Evolutionary conservation across 2,113 vertebrate genomes (phyloP).

Genomic region (Leucosticte australis): DNA sequence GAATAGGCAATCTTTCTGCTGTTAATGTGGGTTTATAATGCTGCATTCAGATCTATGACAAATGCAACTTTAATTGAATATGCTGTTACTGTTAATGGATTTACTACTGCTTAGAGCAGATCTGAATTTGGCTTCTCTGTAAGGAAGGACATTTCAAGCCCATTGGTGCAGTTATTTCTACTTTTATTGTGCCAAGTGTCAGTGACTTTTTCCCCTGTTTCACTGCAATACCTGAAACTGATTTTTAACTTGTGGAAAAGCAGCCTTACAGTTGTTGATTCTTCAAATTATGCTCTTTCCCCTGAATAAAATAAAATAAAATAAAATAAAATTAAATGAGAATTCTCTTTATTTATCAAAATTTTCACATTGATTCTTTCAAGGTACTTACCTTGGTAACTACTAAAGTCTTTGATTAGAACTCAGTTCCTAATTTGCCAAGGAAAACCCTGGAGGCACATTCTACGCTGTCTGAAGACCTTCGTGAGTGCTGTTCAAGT

Average conservation of each 20-base stretch:
- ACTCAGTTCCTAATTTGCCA: not conserved
- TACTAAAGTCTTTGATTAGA: not conserved
- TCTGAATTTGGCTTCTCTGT: not conserved
- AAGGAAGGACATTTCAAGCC: not conserved
- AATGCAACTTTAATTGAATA: constrained; percentile 36
- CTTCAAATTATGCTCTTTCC: not conserved
- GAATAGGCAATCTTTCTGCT: not conserved
- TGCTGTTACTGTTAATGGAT: constrained; percentile 12
- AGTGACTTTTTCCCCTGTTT: not conserved
- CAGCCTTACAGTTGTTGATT: not conserved
- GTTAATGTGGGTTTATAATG: not conserved
- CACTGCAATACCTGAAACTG: not conserved
- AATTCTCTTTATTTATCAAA: not conserved
- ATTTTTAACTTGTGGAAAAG: not conserved
- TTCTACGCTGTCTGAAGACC: not conserved
- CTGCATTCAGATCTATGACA: not conserved
- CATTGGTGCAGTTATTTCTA: not conserved
- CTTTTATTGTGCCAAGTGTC: not conserved
- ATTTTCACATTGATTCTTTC: not conserved
- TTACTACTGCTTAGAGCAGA: not conserved
- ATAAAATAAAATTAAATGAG: not conserved
- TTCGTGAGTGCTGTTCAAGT: not conserved
- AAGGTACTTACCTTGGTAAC: not conserved
- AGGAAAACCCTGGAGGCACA: not conserved
- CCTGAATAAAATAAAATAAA: not conserved